Evolutionary conservation across 2,888 invertebrate species (phyloP), one percentile per base, ranked within the genome.

Genomic region (Hololepta plana): DNA sequence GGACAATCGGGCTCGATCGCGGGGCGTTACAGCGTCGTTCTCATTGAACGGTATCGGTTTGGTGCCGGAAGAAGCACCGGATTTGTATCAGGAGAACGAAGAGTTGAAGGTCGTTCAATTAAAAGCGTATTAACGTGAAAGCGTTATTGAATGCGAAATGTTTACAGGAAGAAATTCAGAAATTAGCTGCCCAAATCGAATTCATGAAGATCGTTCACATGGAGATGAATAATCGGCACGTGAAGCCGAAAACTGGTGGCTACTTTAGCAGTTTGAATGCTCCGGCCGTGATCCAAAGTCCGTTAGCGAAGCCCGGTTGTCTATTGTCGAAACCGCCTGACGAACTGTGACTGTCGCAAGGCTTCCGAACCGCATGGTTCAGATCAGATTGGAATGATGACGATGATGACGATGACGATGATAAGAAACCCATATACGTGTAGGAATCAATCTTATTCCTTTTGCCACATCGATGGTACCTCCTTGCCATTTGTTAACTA

Each of bases 131-230:
- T 8, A 17, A 17, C 6, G 6, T 7, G 17, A n/a, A n/a, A n/a
- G n/a, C n/a, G n/a, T n/a, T n/a, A n/a, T n/a, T n/a, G n/a, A n/a
- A n/a, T n/a, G n/a, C n/a, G n/a, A n/a, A n/a, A n/a, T 34, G 12
- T 35, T 47, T 49, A 4, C 51, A 84, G 82, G 87, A 88, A 49
- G 85, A 88, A 57, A 75, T 88, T 15, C 87, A 87, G 44, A 87
- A 85, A 49, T 57, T 88, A 35, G 87, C 87, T 1, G 81, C 82
- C 12, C 85, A 87, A 55, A 85, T 88, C 39, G 87, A 88, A 53
- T 82, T 82, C 55, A 84, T 87, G 82, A 84, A 84, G 59, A 85
- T 85, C 51, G 84, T 87, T 11, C 81, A 85, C 46, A 87, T 88
- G 87, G 82, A 85, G 55, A 73, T 82, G 63, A 81, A 87, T 59